phyloP scores from a whole-genome alignment of 2,888 invertebrate genomes.

The Campoletis raptor region DNA sequence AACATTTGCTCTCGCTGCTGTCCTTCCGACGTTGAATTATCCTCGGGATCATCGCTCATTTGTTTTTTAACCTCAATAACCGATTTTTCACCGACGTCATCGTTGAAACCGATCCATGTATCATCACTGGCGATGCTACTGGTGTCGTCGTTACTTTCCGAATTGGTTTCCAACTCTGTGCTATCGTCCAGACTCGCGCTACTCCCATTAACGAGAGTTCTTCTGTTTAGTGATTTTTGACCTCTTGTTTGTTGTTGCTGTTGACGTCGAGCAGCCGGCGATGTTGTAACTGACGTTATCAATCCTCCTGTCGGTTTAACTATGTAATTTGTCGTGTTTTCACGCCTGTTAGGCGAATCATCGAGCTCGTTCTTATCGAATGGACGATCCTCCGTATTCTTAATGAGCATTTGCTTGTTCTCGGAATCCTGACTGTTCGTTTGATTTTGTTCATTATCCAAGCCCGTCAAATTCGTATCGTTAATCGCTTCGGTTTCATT shows the following conservation, averaged over 20 bases:
- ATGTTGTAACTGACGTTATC: constrained; percentile 14
- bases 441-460: constrained; percentile 74
- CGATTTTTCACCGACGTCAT: constrained; percentile 74
- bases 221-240: constrained; percentile 59
- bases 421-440: constrained; percentile 73
- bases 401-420: constrained; percentile 70
- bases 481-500: constrained; percentile 70
- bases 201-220: constrained; percentile 77
- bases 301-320: constrained; percentile 25
- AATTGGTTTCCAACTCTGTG: constrained; percentile 71
- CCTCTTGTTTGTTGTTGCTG: constrained; percentile 1
- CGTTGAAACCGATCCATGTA: constrained; percentile 68
- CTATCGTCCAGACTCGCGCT: constrained; percentile 62
- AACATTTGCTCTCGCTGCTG: constrained; percentile 40
- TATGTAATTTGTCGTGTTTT: constrained; percentile 64
- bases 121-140: constrained; percentile 76
- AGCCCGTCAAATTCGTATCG: constrained; percentile 71
- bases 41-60: constrained; percentile 61
- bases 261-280: background rate
- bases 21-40: constrained; percentile 8
- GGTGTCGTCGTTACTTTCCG: constrained; percentile 75
- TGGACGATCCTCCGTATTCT: constrained; percentile 63
- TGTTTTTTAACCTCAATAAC: constrained; percentile 74
- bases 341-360: constrained; percentile 70
- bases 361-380: constrained; percentile 74